phyloP scores from a whole-genome alignment of 2,113 vertebrate genomes.

The Muntiacus reevesi region DNA sequence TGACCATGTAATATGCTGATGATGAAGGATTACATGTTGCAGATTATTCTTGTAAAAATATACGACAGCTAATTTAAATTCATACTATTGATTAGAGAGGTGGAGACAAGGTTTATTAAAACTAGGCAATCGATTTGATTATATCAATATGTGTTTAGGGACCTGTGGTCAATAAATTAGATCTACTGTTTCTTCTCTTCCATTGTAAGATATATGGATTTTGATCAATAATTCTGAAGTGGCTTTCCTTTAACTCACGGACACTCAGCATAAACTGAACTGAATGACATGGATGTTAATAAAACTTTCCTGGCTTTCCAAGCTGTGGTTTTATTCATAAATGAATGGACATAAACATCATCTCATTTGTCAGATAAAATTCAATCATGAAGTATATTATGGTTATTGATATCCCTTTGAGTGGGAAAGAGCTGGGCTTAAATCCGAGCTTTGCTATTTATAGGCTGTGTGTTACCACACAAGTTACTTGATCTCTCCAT shows the following conservation, averaged over 20 bases:
- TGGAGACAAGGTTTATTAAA: constrained; percentile 60
- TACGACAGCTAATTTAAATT: constrained; percentile 61
- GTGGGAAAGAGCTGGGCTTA: background rate
- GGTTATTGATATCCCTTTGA: background rate
- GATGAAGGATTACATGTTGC: constrained; percentile 38
- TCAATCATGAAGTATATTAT: background rate
- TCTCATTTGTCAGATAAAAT: background rate
- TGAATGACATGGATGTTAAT: background rate
- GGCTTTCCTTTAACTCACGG: constrained; percentile 20
- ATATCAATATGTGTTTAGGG: constrained; percentile 69
- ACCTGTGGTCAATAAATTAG: constrained; percentile 68
- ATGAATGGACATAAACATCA: background rate
- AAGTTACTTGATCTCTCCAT: background rate
- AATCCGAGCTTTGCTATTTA: background rate
- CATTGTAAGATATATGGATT: constrained; percentile 28
- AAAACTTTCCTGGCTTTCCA: background rate
- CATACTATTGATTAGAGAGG: constrained; percentile 43
- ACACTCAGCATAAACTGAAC: background rate
- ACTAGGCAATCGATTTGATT: constrained; percentile 68
- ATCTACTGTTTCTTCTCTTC: constrained; percentile 47
- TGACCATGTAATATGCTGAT: background rate
- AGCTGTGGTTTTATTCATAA: background rate
- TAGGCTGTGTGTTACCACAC: background rate
- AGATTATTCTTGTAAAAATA: constrained; percentile 58
- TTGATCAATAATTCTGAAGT: constrained; percentile 38